Evolutionary conservation across 2,888 invertebrate species (phyloP), one percentile per base, ranked within the genome.

Genomic region (Lordiphosa fenestrarum): DNA sequence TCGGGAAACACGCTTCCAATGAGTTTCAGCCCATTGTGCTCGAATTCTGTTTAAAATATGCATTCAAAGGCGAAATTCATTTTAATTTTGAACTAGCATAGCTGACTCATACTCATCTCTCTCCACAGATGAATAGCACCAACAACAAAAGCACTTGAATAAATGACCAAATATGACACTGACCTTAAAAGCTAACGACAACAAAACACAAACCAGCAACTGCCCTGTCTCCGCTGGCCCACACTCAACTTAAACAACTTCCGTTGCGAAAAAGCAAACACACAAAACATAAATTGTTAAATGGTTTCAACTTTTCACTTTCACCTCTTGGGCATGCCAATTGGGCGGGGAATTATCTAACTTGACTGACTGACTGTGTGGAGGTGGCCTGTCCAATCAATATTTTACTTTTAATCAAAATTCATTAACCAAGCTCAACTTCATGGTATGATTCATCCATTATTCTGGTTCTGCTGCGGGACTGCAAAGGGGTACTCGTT

Each of bases 131-230:
- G 10, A 10, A 30, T 9, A 30, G 4, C 10, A 30, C 0, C 9
- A 30, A 30, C 10, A 30, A 30, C 9, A 30, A 30, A 30, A 10
- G 10, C 30, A 30, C 30, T 30, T 30, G 10, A 42, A 30, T 19
- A 51, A 53, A 60, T 74, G 68, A 70, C 65, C 73, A 73, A 76
- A 58, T 57, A 63, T 71, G 74, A 77, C 69, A 76, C 66, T 81
- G 81, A 81, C 75, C 77, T 75, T 75, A 76, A 50, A 58, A 55
- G 62, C 44, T 42, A 21, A 10, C 3, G 37, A 13, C 9, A 50
- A 30, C 6, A 50, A 38, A 4, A 33, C 19, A 30, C 46, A 15
- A 12, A 46, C 47, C 10, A 61, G 61, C 53, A 38, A 40, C 23
- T 40, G 48, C 35, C 25, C 25, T 25, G 25, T 47, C 12, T 60